phyloP scores from a whole-genome alignment of 2,888 invertebrate species.

The Sminthurides aquaticus region DNA sequence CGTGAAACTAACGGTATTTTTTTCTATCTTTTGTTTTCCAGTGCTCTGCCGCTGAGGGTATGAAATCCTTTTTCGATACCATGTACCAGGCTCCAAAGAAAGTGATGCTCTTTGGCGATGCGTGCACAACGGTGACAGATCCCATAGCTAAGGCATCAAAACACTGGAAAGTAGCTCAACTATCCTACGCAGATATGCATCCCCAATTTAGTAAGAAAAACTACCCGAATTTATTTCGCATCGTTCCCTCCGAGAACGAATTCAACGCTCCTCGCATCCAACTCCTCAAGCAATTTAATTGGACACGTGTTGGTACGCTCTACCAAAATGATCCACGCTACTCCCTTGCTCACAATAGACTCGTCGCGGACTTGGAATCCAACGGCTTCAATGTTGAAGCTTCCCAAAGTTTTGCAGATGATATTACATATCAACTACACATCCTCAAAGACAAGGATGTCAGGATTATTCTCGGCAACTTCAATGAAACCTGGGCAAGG shows the following conservation, averaged over 20 bases:
- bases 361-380: slow-evolving; percentile 76
- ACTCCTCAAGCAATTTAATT: slow-evolving; percentile 83
- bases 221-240: slow-evolving; percentile 93
- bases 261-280: slow-evolving; percentile 87
- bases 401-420: slow-evolving; percentile 85
- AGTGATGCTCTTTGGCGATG: slow-evolving; percentile 91
- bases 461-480: slow-evolving; percentile 89
- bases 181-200: slow-evolving; percentile 95
- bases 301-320: slow-evolving; percentile 94
- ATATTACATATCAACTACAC: slow-evolving; percentile 68
- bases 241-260: slow-evolving; percentile 92
- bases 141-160: slow-evolving; percentile 94
- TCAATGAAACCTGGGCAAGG: slow-evolving; percentile 88
- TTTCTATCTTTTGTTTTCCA: slow-evolving; percentile 48
- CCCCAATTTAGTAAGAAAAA: slow-evolving; percentile 90
- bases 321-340: slow-evolving; percentile 94
- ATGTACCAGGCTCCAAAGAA: slow-evolving; percentile 68
- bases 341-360: slow-evolving; percentile 79
- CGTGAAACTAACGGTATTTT: too few relatives aligned
- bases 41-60: slow-evolving; percentile 91
- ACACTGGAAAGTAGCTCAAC: slow-evolving; percentile 93
- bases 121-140: slow-evolving; percentile 92
- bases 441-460: slow-evolving; percentile 85
- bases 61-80: slow-evolving; percentile 93
- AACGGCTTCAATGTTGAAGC: slow-evolving; percentile 72